Evolutionary conservation across 2,888 invertebrate genomes (phyloP).

Genomic region (Melanargia galathea): DNA sequence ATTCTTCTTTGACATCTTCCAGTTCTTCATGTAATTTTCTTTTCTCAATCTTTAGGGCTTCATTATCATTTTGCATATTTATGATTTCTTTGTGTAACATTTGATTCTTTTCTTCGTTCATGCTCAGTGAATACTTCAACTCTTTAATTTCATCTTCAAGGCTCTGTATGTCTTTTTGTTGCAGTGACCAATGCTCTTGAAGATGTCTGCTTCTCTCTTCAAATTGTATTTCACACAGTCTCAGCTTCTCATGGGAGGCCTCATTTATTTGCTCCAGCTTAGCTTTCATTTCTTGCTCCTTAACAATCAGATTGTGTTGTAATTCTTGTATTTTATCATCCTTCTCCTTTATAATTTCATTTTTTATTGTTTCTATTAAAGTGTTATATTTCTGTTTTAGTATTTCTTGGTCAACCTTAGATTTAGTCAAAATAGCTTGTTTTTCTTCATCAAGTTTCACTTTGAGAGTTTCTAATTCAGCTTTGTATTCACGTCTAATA

Average conservation of each 20-base stretch:
- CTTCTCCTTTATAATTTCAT: slow-evolving; percentile 65
- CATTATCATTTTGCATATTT: slow-evolving; percentile 58
- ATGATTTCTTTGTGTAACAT: slow-evolving; percentile 59
- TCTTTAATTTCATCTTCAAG: slow-evolving; percentile 66
- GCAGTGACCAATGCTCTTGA: slow-evolving; percentile 65
- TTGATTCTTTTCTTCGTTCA: slow-evolving; percentile 60
- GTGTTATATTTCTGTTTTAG: slow-evolving; percentile 63
- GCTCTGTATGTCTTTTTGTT: slow-evolving; percentile 60
- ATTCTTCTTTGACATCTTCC: slow-evolving; percentile 62
- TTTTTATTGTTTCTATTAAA: slow-evolving; percentile 61
- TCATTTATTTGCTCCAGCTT: slow-evolving; percentile 76
- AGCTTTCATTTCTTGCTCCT: slow-evolving; percentile 72
- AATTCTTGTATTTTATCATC: slow-evolving; percentile 62
- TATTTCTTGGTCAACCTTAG: slow-evolving; percentile 65
- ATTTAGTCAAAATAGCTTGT: slow-evolving; percentile 61
- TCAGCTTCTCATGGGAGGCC: slow-evolving; percentile 69
- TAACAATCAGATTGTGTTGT: slow-evolving; percentile 58
- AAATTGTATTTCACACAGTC: slow-evolving; percentile 75
- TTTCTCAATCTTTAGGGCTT: slow-evolving; percentile 57
- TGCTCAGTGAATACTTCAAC: slow-evolving; percentile 56
- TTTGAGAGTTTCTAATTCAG: slow-evolving; percentile 71
- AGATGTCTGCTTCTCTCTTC: slow-evolving; percentile 68
- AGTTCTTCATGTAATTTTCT: slow-evolving; percentile 53
- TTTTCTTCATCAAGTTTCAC: slow-evolving; percentile 75
- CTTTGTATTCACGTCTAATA: slow-evolving; percentile 75